These are phyloP conservation scores for Rhynchotus rufescens DNA, from an alignment of 2,797 vertebrate species.

Conservation along the genomic window DNA sequence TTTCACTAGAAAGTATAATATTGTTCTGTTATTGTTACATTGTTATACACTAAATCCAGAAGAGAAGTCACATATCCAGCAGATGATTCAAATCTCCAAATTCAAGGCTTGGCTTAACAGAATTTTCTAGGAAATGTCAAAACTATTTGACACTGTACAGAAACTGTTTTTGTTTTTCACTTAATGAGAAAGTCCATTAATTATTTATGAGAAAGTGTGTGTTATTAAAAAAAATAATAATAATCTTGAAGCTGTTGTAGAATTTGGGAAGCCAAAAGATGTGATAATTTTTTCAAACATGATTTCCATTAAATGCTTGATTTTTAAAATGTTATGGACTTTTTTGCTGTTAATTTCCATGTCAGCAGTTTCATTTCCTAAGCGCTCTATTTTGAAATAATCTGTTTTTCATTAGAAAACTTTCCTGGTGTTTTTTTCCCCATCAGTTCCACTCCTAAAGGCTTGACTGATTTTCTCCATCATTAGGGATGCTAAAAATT, in stretches of 20 bases:
- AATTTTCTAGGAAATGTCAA: conserved; percentile 11
- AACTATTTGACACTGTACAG: not conserved
- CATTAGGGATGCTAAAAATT: not conserved
- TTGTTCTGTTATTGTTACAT: not conserved
- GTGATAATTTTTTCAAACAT: not conserved
- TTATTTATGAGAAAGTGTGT: not conserved
- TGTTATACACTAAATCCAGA: conserved; percentile 20
- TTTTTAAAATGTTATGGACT: not conserved
- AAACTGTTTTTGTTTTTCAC: conserved; percentile 2
- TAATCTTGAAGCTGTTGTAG: not conserved
- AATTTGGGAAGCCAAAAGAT: not conserved
- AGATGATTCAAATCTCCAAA: conserved; percentile 7
- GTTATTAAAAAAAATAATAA: too few relatives aligned
- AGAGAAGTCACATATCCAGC: conserved; percentile 30
- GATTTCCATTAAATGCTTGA: conserved; percentile 1
- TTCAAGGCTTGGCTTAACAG: not conserved
- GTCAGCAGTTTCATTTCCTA: conserved; percentile 19
- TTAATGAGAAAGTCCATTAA: not conserved
- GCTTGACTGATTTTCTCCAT: not conserved
- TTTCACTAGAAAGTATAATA: conserved; percentile 46
- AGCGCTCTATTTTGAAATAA: not conserved
- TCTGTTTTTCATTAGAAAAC: conserved; percentile 15
- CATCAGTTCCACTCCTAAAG: not conserved
- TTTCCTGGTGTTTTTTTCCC: not conserved
- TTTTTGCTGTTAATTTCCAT: conserved; percentile 6